Conservation (phyloP, 2,888 invertebrate species). For the Poecilobothrus nobilitatus region DNA sequence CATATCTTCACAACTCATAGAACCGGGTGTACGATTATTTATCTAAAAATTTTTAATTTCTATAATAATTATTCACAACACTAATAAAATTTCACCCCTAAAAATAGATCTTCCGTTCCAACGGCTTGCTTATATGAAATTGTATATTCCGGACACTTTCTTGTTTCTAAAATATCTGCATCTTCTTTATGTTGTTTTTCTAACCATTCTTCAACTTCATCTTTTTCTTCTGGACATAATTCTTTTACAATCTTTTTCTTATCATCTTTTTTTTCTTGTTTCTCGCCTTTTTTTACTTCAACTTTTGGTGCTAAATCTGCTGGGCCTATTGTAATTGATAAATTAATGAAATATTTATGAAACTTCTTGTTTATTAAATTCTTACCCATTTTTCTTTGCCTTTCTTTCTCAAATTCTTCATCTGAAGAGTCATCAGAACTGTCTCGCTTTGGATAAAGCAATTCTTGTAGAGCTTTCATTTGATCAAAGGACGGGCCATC, state of each 20-base stretch:
- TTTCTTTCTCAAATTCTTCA: background rate
- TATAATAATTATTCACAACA: background rate
- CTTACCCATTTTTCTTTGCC: too few species aligned
- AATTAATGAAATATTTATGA: background rate
- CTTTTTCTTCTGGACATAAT: slow-evolving; percentile 21
- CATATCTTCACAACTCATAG: slow-evolving; percentile 81
- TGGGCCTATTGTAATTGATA: slow-evolving; percentile 38
- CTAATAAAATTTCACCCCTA: slow-evolving; percentile 52
- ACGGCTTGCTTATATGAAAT: slow-evolving; percentile 80
- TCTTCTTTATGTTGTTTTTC: slow-evolving; percentile 48
- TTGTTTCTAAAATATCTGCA: slow-evolving; percentile 51
- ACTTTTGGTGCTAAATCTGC: slow-evolving; percentile 39
- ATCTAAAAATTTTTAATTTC: slow-evolving; percentile 48
- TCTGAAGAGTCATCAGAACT: background rate
- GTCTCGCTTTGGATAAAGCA: background rate
- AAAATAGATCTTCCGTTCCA: slow-evolving; percentile 73
- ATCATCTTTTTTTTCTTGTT: slow-evolving; percentile 11
- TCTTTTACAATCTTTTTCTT: slow-evolving; percentile 16
- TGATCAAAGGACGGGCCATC: background rate
- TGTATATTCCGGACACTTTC: slow-evolving; percentile 63
- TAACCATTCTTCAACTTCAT: slow-evolving; percentile 38
- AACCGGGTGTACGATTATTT: slow-evolving; percentile 66
- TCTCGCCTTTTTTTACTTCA: slow-evolving; percentile 15
- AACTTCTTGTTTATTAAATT: too few species aligned
- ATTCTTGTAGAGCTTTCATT: background rate